Conservation (phyloP, 2,113 vertebrate genomes). For the Pavo muticus region DNA sequence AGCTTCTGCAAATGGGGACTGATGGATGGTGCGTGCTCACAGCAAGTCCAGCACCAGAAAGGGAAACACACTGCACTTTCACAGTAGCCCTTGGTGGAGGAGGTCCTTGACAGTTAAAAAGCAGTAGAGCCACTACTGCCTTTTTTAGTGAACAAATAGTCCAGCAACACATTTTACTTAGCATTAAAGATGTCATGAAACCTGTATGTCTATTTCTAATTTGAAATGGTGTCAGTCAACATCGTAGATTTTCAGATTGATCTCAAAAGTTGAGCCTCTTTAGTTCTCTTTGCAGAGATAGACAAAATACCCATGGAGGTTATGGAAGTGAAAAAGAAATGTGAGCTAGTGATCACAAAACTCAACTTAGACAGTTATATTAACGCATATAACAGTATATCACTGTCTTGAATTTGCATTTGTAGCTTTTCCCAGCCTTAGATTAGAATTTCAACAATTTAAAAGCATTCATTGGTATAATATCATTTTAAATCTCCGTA, state of each 20-base stretch:
- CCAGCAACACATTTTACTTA: conserved; percentile 5
- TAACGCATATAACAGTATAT: not conserved
- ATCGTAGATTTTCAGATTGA: conserved; percentile 46
- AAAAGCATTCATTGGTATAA: not conserved
- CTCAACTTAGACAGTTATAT: not conserved
- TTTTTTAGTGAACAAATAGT: not conserved
- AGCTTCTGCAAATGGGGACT: not conserved
- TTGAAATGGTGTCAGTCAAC: conserved; percentile 33
- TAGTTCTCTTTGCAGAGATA: conserved; percentile 52
- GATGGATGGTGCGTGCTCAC: rapidly evolving
- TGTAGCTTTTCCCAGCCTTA: not conserved
- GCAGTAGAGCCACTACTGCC: not conserved
- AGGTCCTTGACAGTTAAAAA: not conserved
- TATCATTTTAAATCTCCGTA: not conserved
- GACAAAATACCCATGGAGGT: not conserved
- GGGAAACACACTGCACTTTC: not conserved
- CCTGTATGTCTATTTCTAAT: conserved; percentile 10
- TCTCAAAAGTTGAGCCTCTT: conserved; percentile 30
- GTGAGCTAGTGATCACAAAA: not conserved
- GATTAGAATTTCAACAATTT: not conserved
- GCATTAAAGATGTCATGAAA: conserved; percentile 6
- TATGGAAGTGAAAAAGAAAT: not conserved
- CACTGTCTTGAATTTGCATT: not conserved
- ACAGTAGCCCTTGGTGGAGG: not conserved
- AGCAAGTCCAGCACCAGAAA: not conserved